Base-by-base conservation (phyloP, 2,113 vertebrate species). In the Oxyura jamaicensis region DNA sequence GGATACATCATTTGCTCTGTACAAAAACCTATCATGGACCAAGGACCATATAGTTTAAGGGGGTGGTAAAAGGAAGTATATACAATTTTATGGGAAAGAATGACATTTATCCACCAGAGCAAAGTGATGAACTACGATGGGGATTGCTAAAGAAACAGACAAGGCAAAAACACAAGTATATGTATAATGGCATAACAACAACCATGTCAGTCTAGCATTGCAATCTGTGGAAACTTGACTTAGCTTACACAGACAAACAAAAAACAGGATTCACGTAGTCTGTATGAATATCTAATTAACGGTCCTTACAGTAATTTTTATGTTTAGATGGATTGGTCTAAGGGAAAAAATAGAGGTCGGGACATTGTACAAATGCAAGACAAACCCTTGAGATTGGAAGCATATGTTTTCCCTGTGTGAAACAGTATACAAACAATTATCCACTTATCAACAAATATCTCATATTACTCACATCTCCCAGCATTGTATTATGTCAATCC, bases 381-480 rank as follows among this genome's bases (percentile, higher is more conserved):
- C 41, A 65, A 23, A 60, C 62, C 25, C 29, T 11, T 55, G 66
- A 91, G 83, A 84, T n/a, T 53, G 78, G 76, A 93, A 94, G 31
- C 90, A 94, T 88, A 88, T 86, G 95, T 90, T 94, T 96, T 93
- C 92, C 83, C 90, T 75, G 83, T 94, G 73, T 96, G 94, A 94
- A 95, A 91, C 39, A 22, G 15, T 82, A 92, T 73, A 95, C 92
- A 92, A 94, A 81, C 73, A 84, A 91, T 93, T 95, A 92, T 9
- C 44, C 9, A 59, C 60, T 81, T 93, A 86, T 17, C 76, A 93
- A 74, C 53, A 86, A 71, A n/a, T 71, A 95, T 84, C 74, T 86
- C 56, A 29, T 88, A 19, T 75, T 72, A 75, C n/a, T 89, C 46
- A 31, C 60, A 10, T 75, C 65, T 86, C 66, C 42, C 33, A 77